phyloP scores from a whole-genome alignment of 2,888 invertebrate species.

The Craniophora ligustri region DNA sequence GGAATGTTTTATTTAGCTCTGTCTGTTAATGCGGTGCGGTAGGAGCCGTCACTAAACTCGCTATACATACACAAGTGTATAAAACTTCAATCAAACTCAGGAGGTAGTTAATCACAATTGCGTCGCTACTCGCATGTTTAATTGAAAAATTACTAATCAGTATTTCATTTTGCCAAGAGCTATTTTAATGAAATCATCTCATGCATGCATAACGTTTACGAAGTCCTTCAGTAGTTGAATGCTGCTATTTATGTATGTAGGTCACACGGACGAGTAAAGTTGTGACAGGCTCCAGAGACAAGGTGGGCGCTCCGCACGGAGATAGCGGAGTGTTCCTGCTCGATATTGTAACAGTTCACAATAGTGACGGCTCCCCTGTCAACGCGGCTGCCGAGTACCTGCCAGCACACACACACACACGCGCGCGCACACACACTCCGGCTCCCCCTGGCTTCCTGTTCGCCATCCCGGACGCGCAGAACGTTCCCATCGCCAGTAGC shows the following conservation, averaged over 20 bases:
- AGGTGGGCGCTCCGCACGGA: neutral
- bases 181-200: neutral
- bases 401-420: neutral
- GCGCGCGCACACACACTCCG: neutral
- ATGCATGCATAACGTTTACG: neutral
- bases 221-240: neutral
- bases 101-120: neutral
- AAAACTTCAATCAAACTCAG: neutral
- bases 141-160: conserved; percentile 4
- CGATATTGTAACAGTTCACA: conserved; percentile 9
- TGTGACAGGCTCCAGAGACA: conserved; percentile 8
- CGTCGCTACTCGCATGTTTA: neutral
- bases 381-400: neutral
- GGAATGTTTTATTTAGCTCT: conserved; percentile 4
- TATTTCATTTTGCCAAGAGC: neutral
- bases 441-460: conserved; percentile 20
- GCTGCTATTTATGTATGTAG: conserved; percentile 26
- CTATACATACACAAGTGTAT: neutral
- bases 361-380: conserved; percentile 3
- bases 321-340: conserved; percentile 3
- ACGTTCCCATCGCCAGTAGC: conserved; percentile 2
- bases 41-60: too few species aligned
- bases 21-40: too few species aligned
- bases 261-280: conserved; percentile 18
- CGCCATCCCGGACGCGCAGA: conserved; percentile 1